These are phyloP conservation scores for Chrysochloris asiatica DNA, from an alignment of 2,113 vertebrate species.

Conservation along the genomic window DNA sequence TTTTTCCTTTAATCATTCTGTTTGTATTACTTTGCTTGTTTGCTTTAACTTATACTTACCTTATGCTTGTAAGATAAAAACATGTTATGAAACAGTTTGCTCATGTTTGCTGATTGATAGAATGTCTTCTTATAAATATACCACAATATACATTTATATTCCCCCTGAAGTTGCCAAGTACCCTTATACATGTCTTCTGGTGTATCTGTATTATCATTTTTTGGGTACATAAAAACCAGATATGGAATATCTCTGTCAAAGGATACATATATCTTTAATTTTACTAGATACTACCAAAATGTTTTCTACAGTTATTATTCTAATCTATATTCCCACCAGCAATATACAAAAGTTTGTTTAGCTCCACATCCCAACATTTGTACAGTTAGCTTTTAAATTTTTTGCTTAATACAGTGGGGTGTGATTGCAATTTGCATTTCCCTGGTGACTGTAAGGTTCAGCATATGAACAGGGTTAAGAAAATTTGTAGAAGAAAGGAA, in stretches of 20 bases:
- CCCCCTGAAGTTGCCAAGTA: background rate
- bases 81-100: background rate
- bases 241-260: background rate
- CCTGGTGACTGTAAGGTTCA: background rate
- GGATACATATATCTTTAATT: background rate
- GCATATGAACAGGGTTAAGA: no score
- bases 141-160: background rate
- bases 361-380: background rate
- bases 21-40: background rate
- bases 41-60: no score
- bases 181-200: background rate
- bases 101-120: background rate
- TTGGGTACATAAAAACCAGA: background rate
- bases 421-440: background rate
- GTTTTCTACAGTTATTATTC: background rate
- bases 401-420: background rate
- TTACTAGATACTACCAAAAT: background rate
- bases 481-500: no score
- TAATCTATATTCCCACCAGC: background rate
- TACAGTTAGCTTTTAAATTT: background rate
- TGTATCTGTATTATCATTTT: background rate
- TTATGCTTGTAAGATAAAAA: background rate
- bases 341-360: background rate
- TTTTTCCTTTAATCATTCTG: background rate
- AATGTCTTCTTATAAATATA: background rate